Evolutionary conservation across 2,888 invertebrate genomes (phyloP), one percentile per base, ranked within the genome.

Genomic region (Zygogramma bicolorata): DNA sequence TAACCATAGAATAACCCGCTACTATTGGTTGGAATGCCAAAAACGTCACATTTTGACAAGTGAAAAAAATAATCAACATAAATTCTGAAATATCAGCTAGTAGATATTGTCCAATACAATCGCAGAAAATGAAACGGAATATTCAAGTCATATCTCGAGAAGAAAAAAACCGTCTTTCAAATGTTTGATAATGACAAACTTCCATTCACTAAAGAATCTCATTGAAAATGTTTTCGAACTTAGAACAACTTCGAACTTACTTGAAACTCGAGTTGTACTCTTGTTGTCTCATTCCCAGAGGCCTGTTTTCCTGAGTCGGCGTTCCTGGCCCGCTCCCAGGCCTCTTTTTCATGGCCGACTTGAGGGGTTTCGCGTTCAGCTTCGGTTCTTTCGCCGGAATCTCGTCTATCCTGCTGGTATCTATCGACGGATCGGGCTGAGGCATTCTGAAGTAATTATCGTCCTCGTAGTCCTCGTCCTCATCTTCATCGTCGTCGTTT

Each of bases 261-360:
- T 94, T 95, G 89, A 94, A 93, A 86, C 93, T 93, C 83, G 93
- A 91, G 84, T 93, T 93, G 77, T 91, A 90, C 79, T 85, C 85
- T 68, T 93, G 92, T 68, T 93, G 92, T 34, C 94, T 75, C 18
- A 82, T 76, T 20, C 73, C 74, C 22, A 90, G 90, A 84, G 91
- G 93, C 83, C 92, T 89, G 82, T 90, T 89, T 83, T 93, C 93
- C 84, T 93, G 93, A 65, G 93, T 93, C 68, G 93, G 93, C 72
- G 90, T 90, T 40, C 93, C 94, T 66, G 93, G 90, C 2, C 91
- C 91, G 80, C 91, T 91, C 74, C 91, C 90, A 34, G 79, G 76
- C 85, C 94, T 93, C 87, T 95, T 97, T 90, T 97, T 97, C 80
- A 97, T 90, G 77, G 97, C 97, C 65, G 96, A 96, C 88, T 97